Conservation (phyloP, 2,888 invertebrate genomes). For the Drymonia ruficornis region DNA sequence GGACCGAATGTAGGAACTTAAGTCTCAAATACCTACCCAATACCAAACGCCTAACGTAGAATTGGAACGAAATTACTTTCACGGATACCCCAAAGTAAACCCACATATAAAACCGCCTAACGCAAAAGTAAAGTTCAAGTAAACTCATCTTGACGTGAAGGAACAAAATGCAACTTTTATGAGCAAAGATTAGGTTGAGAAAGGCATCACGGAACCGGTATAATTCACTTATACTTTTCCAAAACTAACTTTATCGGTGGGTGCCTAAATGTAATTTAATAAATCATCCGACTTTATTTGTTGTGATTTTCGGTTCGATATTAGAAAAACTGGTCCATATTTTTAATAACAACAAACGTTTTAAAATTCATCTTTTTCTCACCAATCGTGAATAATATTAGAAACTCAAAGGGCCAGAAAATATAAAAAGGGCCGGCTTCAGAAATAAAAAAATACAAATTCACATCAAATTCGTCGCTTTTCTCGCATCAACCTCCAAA, state of each 20-base stretch:
- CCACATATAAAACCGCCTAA: conserved; percentile 40
- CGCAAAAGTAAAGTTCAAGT: conserved; percentile 40
- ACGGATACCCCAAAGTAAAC: conserved; percentile 22
- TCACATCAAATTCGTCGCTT: conserved; percentile 9
- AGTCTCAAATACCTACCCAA: conserved; percentile 45
- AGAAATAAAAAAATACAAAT: conserved; percentile 4
- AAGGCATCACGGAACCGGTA: conserved; percentile 28
- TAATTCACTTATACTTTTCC: conserved; percentile 27
- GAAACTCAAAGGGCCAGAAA: conserved; percentile 7
- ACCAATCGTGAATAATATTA: neutral
- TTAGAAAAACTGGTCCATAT: neutral
- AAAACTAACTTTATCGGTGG: neutral
- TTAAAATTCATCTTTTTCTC: neutral
- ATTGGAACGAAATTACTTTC: neutral
- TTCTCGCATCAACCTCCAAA: conserved; percentile 11
- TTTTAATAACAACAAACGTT: too few species aligned
- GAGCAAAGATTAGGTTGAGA: conserved; percentile 42
- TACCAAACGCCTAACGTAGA: conserved; percentile 33
- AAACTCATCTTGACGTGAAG: conserved; percentile 57
- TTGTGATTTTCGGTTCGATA: neutral
- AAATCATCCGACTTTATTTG: neutral
- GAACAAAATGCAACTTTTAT: conserved; percentile 56
- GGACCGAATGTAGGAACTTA: conserved; percentile 13
- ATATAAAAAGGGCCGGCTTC: conserved; percentile 1
- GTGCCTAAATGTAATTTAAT: neutral